Base-by-base conservation (phyloP, 2,113 vertebrate species). In the Cervus canadensis region DNA sequence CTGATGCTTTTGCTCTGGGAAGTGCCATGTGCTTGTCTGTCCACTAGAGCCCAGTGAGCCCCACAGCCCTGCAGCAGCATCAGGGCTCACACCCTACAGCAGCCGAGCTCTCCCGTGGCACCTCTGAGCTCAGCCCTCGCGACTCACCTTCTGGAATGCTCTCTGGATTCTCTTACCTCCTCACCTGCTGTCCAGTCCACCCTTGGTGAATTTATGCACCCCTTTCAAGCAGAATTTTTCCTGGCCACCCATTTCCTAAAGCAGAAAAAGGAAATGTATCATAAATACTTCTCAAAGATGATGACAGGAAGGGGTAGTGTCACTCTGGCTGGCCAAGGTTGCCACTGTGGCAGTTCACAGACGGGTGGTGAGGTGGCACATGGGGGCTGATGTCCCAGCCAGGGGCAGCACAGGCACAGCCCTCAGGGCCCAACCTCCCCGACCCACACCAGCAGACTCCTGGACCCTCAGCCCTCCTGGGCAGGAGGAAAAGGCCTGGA, bases 181-280 rank as follows among this genome's bases (percentile, higher is more conserved):
- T 89, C 13, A 2, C 15, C 4, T 23, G 6, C 84, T 30, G 1
- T 30, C 25, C 16, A 1, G 36, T 36, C 25, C 11, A 25, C 23
- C 57, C 78, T 93, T 57, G 25, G 85, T 82, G 79, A 89, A 89
- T 93, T 62, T 86, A 21, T 5, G 1, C 25, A 57, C 64, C 71
- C 16, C 64, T 67, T 60, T 26, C 30, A 97, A 92, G 64, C 52
- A 85, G 90, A 95, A 64, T 81, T 67, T 14, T 84, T 91, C n/a
- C 57, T 96, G 59, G 74, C 81, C 30, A 36, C 54, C 76, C 78
- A 87, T 36, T 97, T 95, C 78, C 95, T 96, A 93, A 95, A 82
- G 60, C 82, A 45, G 10, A 19, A 83, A 97, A 93, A 97, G 87
- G 94, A 96, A 95, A 74, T 33, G n/a, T 88, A 96, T 94, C 54